Evolutionary conservation across 2,797 vertebrate genomes (phyloP).

Genomic region (Lophotriccus pileatus): DNA sequence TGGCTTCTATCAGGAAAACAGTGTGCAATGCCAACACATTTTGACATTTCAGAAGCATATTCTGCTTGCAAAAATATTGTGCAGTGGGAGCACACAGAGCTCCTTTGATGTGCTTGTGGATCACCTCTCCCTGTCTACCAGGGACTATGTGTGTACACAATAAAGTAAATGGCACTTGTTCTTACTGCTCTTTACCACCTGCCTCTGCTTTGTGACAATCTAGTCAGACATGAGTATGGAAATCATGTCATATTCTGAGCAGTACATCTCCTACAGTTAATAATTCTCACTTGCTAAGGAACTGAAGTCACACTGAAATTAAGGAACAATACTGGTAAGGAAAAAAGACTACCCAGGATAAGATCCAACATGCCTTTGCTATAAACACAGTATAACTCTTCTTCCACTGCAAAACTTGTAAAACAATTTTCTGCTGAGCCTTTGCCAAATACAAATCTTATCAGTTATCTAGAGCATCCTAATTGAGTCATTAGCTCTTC

Average conservation of each 20-base stretch:
- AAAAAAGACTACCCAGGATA: not conserved
- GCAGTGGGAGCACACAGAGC: not conserved
- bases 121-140: not conserved
- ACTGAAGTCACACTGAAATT: not conserved
- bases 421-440: not conserved
- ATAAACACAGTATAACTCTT: not conserved
- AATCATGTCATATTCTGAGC: not conserved
- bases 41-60: not conserved
- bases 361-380: not conserved
- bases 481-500: conserved; percentile 4
- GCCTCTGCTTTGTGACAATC: not conserved
- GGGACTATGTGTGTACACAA: accelerated
- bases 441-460: not conserved
- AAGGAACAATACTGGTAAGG: not conserved
- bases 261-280: not conserved
- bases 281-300: not conserved
- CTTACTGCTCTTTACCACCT: not conserved
- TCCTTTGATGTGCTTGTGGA: not conserved
- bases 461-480: not conserved
- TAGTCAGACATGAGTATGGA: not conserved
- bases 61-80: not conserved
- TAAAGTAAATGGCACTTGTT: not conserved
- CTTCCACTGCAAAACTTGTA: not conserved
- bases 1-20: not conserved
- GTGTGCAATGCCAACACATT: not conserved